Evolutionary conservation across 2,888 invertebrate species (phyloP), one percentile per base, ranked within the genome.

Genomic region (Leucophenga montana): DNA sequence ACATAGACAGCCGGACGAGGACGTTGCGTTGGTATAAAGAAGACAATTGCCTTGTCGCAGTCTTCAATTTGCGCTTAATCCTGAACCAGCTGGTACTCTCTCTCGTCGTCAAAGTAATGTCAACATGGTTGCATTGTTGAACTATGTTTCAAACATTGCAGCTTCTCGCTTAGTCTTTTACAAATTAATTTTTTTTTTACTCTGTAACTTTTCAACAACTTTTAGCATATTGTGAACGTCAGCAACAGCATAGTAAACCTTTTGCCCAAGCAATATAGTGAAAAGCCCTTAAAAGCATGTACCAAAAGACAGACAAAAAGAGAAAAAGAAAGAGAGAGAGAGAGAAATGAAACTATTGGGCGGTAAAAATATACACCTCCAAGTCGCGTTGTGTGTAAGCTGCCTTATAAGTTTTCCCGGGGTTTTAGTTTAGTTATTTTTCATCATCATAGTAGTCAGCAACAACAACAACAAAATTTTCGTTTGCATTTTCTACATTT

Each of bases 191-290:
- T 20, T 54, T 54, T 53, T 53, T 16, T 66, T 72, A 78, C 73
- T 77, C 61, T 72, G 33, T 73, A 77, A 78, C 72, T 77, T 78
- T 79, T 79, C 70, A 78, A 75, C 78, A 79, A 80, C 79, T 81
- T 81, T 80, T 80, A 77, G 72, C 80, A 78, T 78, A 80, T 77
- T 80, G 39, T 78, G 66, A 77, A 72, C 61, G 71, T 67, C 65
- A 54, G 67, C 61, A 54, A 54, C 16, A 54, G 33, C 50, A 50
- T 16, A 50, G 1, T 18, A 14, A 8, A 16, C n/a, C 8, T 18
- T 50, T n/a, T 16, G 6, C 8, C 5, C 8, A 33, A 6, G n/a
- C 27, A 33, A 59, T 8, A 50, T 54, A 13, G 22, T 11, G 54
- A 39, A 54, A 61, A 33, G 39, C 44, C 61, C 61, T 61, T 61